Conservation (phyloP, 2,797 vertebrate species). For the Pitangus sulphuratus region DNA sequence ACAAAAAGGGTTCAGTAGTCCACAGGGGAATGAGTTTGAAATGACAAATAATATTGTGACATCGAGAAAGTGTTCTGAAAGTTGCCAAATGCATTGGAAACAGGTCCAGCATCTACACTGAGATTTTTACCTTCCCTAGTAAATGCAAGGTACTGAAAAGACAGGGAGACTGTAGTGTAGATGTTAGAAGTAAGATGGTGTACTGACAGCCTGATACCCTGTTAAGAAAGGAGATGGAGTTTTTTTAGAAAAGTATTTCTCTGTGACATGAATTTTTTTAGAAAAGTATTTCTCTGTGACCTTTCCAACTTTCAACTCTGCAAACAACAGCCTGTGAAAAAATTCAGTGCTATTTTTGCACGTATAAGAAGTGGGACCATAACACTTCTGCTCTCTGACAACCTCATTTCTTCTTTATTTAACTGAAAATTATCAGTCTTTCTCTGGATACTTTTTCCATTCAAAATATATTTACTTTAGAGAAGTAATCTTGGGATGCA, state of each 20-base stretch:
- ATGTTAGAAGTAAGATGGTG: background rate
- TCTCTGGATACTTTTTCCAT: background rate
- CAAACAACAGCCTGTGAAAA: constrained; percentile 1
- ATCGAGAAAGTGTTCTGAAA: background rate
- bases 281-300: background rate
- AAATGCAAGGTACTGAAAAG: background rate
- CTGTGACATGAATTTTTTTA: background rate
- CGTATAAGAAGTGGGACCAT: background rate
- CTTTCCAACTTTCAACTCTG: constrained; percentile 10
- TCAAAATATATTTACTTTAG: background rate
- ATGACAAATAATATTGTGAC: background rate
- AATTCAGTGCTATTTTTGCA: background rate
- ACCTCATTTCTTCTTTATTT: background rate
- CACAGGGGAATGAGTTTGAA: background rate
- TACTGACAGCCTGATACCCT: background rate
- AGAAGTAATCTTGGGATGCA: background rate
- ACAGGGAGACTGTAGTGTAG: background rate
- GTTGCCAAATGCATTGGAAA: background rate
- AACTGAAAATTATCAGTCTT: background rate
- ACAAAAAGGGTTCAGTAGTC: background rate
- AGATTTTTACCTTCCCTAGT: background rate
- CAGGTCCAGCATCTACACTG: background rate
- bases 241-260: background rate
- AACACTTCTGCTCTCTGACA: background rate
- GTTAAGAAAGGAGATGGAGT: background rate